Evolutionary conservation across 2,888 invertebrate species (phyloP).

Genomic region (Physocephala rufipes): DNA sequence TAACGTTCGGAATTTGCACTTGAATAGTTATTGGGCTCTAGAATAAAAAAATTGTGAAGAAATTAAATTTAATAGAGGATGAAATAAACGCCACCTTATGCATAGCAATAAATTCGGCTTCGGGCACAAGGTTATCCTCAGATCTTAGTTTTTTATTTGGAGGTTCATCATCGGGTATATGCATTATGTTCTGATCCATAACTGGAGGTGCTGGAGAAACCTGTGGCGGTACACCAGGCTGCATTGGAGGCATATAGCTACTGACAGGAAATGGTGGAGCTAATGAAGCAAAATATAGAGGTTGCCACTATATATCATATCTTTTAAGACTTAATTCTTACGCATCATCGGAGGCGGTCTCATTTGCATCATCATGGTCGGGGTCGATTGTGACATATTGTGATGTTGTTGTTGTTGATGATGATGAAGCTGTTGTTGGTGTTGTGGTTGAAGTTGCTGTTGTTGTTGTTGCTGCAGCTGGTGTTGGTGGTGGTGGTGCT

Average conservation of each 20-base stretch:
- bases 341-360: constrained; percentile 66
- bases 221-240: constrained; percentile 57
- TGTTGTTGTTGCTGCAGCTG: constrained; percentile 46
- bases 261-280: constrained; percentile 67
- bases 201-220: constrained; percentile 67
- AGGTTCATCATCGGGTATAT: constrained; percentile 80
- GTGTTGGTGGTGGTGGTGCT: constrained; percentile 47
- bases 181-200: constrained; percentile 68
- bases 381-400: constrained; percentile 59
- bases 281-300: constrained; percentile 37
- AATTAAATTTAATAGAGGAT: background rate
- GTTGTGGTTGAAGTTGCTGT: constrained; percentile 47
- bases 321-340: constrained; percentile 47
- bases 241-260: constrained; percentile 65
- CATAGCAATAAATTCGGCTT: constrained; percentile 79
- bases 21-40: constrained; percentile 82
- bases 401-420: constrained; percentile 49
- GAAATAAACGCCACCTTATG: constrained; percentile 68
- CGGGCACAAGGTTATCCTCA: constrained; percentile 92
- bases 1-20: constrained; percentile 82
- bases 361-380: constrained; percentile 66
- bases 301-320: background rate
- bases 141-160: constrained; percentile 87
- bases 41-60: constrained; percentile 32
- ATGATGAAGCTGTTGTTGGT: constrained; percentile 45